These are phyloP conservation scores for Saccopteryx leptura DNA, from an alignment of 2,113 vertebrate genomes.

Conservation along the genomic window DNA sequence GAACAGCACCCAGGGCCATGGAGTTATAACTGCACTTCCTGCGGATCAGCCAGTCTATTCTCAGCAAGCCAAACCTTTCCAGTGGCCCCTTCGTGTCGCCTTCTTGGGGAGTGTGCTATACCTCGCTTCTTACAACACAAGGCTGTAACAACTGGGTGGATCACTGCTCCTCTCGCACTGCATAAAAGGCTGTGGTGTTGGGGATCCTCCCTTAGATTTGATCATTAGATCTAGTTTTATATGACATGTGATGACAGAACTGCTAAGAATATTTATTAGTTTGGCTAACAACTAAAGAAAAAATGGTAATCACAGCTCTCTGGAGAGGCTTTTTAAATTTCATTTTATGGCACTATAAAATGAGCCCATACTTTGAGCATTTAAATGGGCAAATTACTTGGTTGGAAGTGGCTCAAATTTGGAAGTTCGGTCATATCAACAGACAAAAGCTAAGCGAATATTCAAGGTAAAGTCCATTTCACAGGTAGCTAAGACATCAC, in stretches of 20 bases:
- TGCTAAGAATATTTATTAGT: constrained; percentile 78
- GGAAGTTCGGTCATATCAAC: constrained; percentile 51
- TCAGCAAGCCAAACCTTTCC: constrained; percentile 15
- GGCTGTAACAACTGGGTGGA: constrained; percentile 45
- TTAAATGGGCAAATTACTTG: constrained; percentile 79
- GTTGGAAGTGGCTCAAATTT: constrained; percentile 72
- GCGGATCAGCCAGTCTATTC: background rate
- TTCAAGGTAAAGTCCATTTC: constrained; percentile 68
- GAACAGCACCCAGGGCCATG: background rate
- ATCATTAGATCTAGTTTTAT: constrained; percentile 78
- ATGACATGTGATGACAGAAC: constrained; percentile 71
- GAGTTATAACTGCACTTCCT: background rate
- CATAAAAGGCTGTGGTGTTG: constrained; percentile 33
- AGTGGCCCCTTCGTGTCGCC: background rate
- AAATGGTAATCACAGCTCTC: constrained; percentile 76
- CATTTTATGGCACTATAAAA: constrained; percentile 81
- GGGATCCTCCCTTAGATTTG: constrained; percentile 61
- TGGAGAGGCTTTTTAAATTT: constrained; percentile 74
- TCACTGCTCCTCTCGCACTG: constrained; percentile 28
- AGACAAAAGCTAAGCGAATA: constrained; percentile 49
- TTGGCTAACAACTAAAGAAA: constrained; percentile 80
- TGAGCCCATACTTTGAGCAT: constrained; percentile 63
- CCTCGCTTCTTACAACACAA: constrained; percentile 39
- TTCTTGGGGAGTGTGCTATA: background rate
- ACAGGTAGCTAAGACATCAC: constrained; percentile 32